Evolutionary conservation across 2,888 invertebrate species (phyloP).

Genomic region (Acanthosepion pharaonis): DNA sequence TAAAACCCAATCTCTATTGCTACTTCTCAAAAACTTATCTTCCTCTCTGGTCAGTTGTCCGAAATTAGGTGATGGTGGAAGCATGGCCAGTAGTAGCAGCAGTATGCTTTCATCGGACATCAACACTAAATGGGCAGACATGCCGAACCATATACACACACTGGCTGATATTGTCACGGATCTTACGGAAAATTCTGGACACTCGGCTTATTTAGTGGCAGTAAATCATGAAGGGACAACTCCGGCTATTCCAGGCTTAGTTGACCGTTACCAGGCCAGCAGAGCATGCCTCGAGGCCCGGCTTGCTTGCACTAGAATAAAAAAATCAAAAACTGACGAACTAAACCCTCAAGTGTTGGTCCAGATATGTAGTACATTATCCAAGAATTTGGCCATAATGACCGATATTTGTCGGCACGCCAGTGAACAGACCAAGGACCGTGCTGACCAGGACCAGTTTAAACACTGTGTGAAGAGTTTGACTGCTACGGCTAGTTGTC

Average conservation of each 20-base stretch:
- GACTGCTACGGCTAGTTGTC: conserved; percentile 69
- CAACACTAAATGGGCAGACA: conserved; percentile 60
- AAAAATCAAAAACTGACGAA: conserved; percentile 64
- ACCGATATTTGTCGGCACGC: conserved; percentile 69
- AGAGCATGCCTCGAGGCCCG: conserved; percentile 70
- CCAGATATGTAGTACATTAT: conserved; percentile 68
- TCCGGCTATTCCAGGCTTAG: conserved; percentile 63
- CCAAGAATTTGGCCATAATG: conserved; percentile 66
- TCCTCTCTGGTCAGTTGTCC: background rate
- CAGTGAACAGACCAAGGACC: conserved; percentile 61
- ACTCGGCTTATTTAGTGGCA: conserved; percentile 68
- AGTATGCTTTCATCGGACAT: conserved; percentile 37
- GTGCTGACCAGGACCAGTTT: conserved; percentile 68
- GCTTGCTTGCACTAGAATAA: conserved; percentile 65
- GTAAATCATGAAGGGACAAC: conserved; percentile 59
- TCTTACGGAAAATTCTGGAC: conserved; percentile 69
- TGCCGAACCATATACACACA: conserved; percentile 64
- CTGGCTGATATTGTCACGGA: conserved; percentile 66
- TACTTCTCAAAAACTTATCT: conserved; percentile 36
- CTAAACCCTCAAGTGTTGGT: conserved; percentile 67
- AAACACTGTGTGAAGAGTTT: conserved; percentile 71
- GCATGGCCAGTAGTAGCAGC: background rate
- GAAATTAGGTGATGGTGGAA: background rate
- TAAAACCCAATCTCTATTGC: conserved; percentile 23
- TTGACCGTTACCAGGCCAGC: conserved; percentile 69